These are phyloP conservation scores for Sclerurus mexicanus DNA, from an alignment of 2,113 vertebrate genomes.

Conservation along the genomic window DNA sequence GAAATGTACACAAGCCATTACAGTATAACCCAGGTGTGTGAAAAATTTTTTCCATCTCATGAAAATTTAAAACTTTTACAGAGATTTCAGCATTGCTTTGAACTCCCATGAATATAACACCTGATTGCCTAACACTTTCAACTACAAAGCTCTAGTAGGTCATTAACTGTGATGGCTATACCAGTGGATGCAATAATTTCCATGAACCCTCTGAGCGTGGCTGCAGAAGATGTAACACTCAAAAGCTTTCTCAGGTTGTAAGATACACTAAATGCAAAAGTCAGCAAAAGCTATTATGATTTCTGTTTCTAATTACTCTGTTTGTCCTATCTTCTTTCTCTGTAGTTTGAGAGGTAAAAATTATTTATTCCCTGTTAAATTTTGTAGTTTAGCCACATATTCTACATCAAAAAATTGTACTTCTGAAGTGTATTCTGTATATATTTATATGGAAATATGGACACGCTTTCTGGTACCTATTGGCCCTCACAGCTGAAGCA, in stretches of 20 bases:
- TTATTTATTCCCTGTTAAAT: not conserved
- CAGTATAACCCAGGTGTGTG: not conserved
- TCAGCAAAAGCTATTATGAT: not conserved
- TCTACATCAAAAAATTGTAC: not conserved
- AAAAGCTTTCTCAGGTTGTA: not conserved
- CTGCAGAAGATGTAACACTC: not conserved
- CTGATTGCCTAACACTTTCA: not conserved
- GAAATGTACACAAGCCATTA: not conserved
- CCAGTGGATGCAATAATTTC: not conserved
- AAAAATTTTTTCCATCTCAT: not conserved
- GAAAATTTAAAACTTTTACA: slow-evolving; percentile 7
- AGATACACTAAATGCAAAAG: not conserved
- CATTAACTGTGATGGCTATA: not conserved
- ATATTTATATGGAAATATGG: not conserved
- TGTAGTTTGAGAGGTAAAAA: not conserved
- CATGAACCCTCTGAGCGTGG: not conserved
- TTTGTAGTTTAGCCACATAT: not conserved
- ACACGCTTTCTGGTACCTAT: not conserved
- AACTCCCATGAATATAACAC: not conserved
- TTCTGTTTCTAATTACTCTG: not conserved
- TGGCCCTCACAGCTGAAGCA: not conserved
- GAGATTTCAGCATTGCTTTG: slow-evolving; percentile 1
- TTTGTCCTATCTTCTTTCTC: not conserved
- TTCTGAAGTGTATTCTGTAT: not conserved
- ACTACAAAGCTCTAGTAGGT: not conserved